A percentile compares a stretch with the other conserved stretches of the same genome.
Evolutionary conservation across 2,888 invertebrate species (phyloP).

Genomic region (Drosophila glabriapex): DNA sequence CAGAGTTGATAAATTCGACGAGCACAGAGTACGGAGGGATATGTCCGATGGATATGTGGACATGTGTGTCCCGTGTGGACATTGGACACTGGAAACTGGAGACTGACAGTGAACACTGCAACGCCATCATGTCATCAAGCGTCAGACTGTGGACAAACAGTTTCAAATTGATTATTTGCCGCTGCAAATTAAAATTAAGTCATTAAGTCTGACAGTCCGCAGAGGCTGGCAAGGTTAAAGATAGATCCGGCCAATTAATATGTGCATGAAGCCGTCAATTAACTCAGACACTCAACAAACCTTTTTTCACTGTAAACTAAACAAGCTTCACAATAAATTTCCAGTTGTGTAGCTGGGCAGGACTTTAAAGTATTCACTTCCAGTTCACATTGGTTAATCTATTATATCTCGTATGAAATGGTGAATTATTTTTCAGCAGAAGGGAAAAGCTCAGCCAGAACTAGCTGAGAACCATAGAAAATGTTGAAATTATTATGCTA

Average conservation of each 20-base stretch:
- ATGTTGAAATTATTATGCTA: conserved; percentile 13
- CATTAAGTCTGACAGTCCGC: conserved; percentile 62
- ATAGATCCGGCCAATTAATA: conserved; percentile 15
- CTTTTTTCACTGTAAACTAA: not conserved
- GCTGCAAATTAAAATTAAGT: conserved; percentile 81
- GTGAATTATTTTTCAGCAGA: conserved; percentile 30
- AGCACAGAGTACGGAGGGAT: conserved; percentile 10
- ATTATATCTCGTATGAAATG: conserved; percentile 33
- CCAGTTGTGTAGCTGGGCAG: not conserved
- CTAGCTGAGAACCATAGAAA: not conserved
- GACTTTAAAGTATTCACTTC: conserved; percentile 22
- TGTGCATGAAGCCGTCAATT: conserved; percentile 31
- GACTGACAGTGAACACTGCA: conserved; percentile 26
- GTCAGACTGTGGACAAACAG: conserved; percentile 81
- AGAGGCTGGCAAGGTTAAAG: conserved; percentile 1
- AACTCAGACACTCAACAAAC: conserved; percentile 15
- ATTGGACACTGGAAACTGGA: conserved; percentile 7
- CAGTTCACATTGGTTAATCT: conserved; percentile 22
- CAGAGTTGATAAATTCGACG: conserved; percentile 43
- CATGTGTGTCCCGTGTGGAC: conserved; percentile 33
- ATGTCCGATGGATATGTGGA: conserved; percentile 27
- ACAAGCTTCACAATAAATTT: conserved; percentile 15
- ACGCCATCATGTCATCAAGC: conserved; percentile 74
- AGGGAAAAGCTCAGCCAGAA: conserved; percentile 34
- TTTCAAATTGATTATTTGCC: conserved; percentile 77